phyloP scores from a whole-genome alignment of 2,113 vertebrate genomes.

The Colossoma macropomum region DNA sequence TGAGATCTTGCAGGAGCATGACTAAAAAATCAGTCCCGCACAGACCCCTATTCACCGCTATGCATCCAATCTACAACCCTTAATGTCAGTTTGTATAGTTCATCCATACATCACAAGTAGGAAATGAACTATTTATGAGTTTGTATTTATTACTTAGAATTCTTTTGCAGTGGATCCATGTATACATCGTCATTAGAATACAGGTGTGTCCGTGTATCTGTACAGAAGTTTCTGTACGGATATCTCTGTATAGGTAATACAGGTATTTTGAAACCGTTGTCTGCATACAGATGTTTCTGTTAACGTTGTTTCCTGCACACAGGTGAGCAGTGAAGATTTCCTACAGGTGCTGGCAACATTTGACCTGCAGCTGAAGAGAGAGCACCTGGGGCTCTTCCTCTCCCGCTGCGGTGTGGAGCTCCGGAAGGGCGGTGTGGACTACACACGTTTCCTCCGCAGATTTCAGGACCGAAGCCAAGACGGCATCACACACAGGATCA shows the following conservation, averaged over 20 bases:
- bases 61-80: no score
- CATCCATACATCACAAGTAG: no score
- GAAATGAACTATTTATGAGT: no score
- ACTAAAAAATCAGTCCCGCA: no score
- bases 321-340: constrained; percentile 61
- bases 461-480: constrained; percentile 61
- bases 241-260: neutral
- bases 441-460: constrained; percentile 55
- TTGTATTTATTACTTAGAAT: no score
- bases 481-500: constrained; percentile 60
- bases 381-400: constrained; percentile 63
- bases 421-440: constrained; percentile 53
- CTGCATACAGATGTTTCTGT: neutral
- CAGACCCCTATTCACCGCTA: no score
- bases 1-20: no score
- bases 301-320: neutral
- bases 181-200: no score
- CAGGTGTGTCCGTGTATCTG: neutral
- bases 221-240: neutral
- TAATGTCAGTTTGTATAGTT: no score
- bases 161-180: no score
- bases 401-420: constrained; percentile 59
- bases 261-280: no score
- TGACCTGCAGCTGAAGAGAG: constrained; percentile 57
- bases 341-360: constrained; percentile 59